Evolutionary conservation across 2,888 invertebrate species (phyloP).

Genomic region (Desoria tigrina): DNA sequence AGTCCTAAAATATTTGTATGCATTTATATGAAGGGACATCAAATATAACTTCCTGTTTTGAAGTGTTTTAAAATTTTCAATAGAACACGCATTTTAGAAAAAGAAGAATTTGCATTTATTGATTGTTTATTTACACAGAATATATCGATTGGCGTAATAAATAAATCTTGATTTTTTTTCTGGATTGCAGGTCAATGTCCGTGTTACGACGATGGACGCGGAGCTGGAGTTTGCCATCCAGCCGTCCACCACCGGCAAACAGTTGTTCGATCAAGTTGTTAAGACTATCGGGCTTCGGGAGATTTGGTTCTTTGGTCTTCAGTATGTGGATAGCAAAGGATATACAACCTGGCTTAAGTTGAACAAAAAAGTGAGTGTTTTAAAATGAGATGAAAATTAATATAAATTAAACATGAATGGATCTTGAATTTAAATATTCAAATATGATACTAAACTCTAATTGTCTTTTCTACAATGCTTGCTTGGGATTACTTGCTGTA

Average conservation of each 20-base stretch:
- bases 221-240: conserved; percentile 99
- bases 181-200: conserved; percentile 84
- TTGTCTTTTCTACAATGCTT: conserved; percentile 22
- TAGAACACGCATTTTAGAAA: no score
- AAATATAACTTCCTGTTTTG: no score
- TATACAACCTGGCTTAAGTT: conserved; percentile 98
- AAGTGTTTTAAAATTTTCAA: no score
- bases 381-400: background rate
- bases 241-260: conserved; percentile 98
- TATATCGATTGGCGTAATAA: no score
- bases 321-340: conserved; percentile 97
- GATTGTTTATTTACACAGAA: no score
- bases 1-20: no score
- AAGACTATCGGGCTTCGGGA: conserved; percentile 98
- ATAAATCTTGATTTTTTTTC: no score
- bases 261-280: conserved; percentile 99
- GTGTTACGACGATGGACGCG: conserved; percentile 99
- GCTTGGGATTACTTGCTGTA: conserved; percentile 13
- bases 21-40: no score
- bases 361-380: conserved; percentile 89
- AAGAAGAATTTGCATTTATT: no score
- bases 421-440: background rate
- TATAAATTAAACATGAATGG: background rate
- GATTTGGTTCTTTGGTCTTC: conserved; percentile 99
- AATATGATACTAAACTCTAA: background rate